phyloP scores from a whole-genome alignment of 2,888 invertebrate genomes.

The Andrena hattorfiana region DNA sequence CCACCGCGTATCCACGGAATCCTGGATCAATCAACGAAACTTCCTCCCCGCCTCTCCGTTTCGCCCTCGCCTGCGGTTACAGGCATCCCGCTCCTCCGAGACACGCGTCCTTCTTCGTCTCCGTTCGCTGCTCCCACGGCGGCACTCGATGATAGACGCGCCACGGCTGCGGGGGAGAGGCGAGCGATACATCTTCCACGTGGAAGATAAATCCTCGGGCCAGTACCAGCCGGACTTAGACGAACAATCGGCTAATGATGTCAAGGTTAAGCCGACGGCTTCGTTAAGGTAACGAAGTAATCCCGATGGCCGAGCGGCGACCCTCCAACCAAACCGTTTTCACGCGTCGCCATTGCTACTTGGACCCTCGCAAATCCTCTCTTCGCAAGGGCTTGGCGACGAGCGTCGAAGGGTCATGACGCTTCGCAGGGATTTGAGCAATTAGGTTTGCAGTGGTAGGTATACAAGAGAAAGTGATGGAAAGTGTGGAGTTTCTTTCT shows the following conservation, averaged over 20 bases:
- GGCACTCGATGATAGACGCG: slow-evolving; percentile 72
- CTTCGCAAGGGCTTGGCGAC: too few relatives aligned
- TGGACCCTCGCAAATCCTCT: neutral
- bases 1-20: slow-evolving; percentile 66
- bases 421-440: too few relatives aligned
- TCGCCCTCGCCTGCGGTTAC: slow-evolving; percentile 36
- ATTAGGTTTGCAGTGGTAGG: too few relatives aligned
- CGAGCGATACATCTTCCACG: slow-evolving; percentile 69
- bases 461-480: too few relatives aligned
- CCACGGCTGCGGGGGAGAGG: slow-evolving; percentile 36
- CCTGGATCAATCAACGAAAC: slow-evolving; percentile 66
- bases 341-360: slow-evolving; percentile 35
- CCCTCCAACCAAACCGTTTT: slow-evolving; percentile 20
- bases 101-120: slow-evolving; percentile 29
- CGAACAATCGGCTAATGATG: slow-evolving; percentile 76
- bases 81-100: slow-evolving; percentile 4
- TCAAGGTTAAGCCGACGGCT: slow-evolving; percentile 70
- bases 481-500: too few relatives aligned
- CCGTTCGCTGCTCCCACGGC: slow-evolving; percentile 46
- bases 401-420: too few relatives aligned
- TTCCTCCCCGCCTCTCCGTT: neutral
- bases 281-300: slow-evolving; percentile 74
- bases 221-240: slow-evolving; percentile 61
- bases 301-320: slow-evolving; percentile 41
- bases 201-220: slow-evolving; percentile 68